Base-by-base conservation (phyloP, 2,797 vertebrate genomes). In the Mycteria americana region DNA sequence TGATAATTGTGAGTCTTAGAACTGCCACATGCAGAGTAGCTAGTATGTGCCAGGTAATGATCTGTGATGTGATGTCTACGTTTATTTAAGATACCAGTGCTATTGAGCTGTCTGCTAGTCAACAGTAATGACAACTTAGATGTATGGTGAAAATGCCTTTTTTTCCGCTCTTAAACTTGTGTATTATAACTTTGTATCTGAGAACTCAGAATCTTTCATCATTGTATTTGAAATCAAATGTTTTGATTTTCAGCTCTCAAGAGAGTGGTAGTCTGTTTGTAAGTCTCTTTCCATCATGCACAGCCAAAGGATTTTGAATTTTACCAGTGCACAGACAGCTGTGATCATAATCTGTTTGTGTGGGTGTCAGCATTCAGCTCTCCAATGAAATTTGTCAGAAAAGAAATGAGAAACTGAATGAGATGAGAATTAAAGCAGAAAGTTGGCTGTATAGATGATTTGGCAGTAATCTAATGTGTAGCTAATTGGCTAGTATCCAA, bases 401-500 rank as follows among this genome's bases (percentile, higher is more conserved):
- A 60, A 93, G 46, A 92, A 93, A 87, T 74, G 56, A 87, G 74
- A 77, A 64, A 48, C 62, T 94, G 77, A 94, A 95, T 87, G 88
- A 82, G 67, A 91, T 70, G 57, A n/a, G 80, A 95, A 95, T 94
- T 95, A 93, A 94, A 97, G 63, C n/a, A 91, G 88, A 68, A 85
- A 94, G 92, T 76, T 95, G 74, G 7, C 81, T 82, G 67, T 94
- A 56, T 70, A 91, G 84, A 94, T 95, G 92, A 87, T 95, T 93
- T 95, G 91, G 80, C 68, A 75, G 78, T 96, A 96, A 92, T 96
- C 85, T 89, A 94, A 95, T 70, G 78, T 75, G 73, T 86, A 89
- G 80, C 85, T 96, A 89, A 94, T 83, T 95, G 95, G 86, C 87
- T 95, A 30, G 51, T 86, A 91, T 95, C 89, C 92, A 95, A 88